Percentiles rank a stretch among this genome's conserved stretches.
phyloP scores from a whole-genome alignment of 2,113 vertebrate genomes.

The Cyanistes caeruleus region DNA sequence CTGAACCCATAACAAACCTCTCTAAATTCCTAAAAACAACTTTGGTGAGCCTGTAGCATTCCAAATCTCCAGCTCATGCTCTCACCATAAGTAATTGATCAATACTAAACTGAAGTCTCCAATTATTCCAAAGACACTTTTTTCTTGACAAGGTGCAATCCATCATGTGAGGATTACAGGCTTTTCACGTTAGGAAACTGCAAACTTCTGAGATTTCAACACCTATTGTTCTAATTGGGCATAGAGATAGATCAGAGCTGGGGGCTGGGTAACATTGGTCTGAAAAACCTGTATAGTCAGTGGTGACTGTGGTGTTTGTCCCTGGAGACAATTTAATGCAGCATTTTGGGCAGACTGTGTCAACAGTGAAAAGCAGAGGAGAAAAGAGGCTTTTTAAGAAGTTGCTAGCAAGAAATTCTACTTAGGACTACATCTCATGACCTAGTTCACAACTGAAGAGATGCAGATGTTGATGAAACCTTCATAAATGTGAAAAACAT shows the following conservation, averaged over 20 bases:
- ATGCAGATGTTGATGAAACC: background rate
- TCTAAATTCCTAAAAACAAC: background rate
- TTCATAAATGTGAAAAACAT: background rate
- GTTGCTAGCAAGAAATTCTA: background rate
- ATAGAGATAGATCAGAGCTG: background rate
- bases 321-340: background rate
- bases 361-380: background rate
- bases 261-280: background rate
- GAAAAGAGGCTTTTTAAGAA: background rate
- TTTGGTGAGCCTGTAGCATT: background rate
- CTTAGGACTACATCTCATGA: background rate
- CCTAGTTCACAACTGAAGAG: background rate
- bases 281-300: background rate
- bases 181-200: background rate
- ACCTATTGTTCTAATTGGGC: background rate
- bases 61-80: background rate
- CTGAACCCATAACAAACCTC: background rate
- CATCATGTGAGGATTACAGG: background rate
- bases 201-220: background rate
- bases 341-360: background rate
- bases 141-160: background rate
- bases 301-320: background rate
- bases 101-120: background rate
- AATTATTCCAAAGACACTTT: background rate
- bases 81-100: background rate